Evolutionary conservation across 2,797 vertebrate species (phyloP).

Genomic region (Capromys pilorides): DNA sequence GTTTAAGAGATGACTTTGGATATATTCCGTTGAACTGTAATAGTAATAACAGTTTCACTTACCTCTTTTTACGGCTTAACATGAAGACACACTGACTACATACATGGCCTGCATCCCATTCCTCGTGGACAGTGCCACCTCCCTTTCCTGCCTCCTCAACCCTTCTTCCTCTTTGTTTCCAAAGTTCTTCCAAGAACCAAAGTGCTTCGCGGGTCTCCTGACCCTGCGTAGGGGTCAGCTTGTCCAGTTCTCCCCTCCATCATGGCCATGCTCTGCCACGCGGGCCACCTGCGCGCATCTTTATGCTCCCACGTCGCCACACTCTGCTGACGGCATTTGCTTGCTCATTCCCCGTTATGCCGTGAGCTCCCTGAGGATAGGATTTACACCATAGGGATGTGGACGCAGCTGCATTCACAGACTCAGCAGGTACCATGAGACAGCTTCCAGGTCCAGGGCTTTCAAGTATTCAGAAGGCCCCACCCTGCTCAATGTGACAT

Average conservation of each 20-base stretch:
- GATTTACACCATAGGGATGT: rapidly evolving
- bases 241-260: too few species aligned
- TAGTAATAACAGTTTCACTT: background rate
- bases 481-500: background rate
- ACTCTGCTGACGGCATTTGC: too few species aligned
- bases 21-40: background rate
- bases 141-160: rapidly evolving
- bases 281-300: rapidly evolving
- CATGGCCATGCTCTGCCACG: rapidly evolving
- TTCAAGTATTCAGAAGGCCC: background rate
- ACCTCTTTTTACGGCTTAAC: background rate
- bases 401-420: too few species aligned
- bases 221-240: background rate
- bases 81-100: background rate
- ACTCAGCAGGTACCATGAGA: background rate
- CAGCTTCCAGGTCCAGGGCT: background rate
- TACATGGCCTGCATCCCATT: background rate
- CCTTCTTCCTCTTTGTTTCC: too few species aligned
- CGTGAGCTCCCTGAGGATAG: too few species aligned
- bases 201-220: background rate
- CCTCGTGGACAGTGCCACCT: background rate
- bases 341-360: background rate
- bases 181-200: background rate
- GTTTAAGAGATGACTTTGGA: background rate
- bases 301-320: rapidly evolving